phyloP scores from a whole-genome alignment of 92 coral and sea anemone genomes.

The Umimayanthus kanabou region DNA sequence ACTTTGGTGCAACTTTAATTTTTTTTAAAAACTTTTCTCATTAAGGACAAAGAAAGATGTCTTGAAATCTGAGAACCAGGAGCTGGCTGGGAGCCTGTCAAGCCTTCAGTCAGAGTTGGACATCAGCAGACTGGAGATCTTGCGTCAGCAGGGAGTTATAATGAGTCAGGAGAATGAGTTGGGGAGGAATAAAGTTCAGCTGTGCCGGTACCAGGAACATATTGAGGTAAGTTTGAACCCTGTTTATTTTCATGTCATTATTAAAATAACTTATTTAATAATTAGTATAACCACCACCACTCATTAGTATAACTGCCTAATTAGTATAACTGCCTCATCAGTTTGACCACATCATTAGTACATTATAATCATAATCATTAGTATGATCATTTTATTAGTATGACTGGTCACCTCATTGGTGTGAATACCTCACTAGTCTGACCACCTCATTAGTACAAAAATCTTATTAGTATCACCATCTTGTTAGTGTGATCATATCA shows the following conservation, averaged over 20 bases:
- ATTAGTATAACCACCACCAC: neutral
- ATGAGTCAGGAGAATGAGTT: constrained; percentile 52
- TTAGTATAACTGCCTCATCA: too few relatives aligned
- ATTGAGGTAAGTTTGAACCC: constrained; percentile 57
- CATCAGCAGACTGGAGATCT: constrained; percentile 72
- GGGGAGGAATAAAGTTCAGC: constrained; percentile 55
- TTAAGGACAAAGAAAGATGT: constrained; percentile 2
- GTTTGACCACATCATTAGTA: too few relatives aligned
- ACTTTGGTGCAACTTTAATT: too few relatives aligned
- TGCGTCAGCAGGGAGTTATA: constrained; percentile 67
- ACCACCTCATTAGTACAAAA: neutral
- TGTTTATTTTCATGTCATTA: neutral
- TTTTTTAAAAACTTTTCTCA: neutral
- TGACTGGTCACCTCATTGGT: neutral
- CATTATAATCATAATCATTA: too few relatives aligned
- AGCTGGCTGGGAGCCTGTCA: constrained; percentile 38
- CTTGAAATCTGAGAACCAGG: constrained; percentile 30
- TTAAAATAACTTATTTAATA: neutral
- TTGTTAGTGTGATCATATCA: neutral
- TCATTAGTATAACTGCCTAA: neutral
- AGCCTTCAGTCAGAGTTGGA: constrained; percentile 66
- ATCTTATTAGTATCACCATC: neutral
- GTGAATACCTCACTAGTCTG: neutral
- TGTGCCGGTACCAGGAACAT: constrained; percentile 61
- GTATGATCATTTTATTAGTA: too few relatives aligned